Percentiles rank a stretch among this genome's conserved stretches.
Conservation (phyloP, 2,888 invertebrate genomes). For the Nomada fabriciana region DNA sequence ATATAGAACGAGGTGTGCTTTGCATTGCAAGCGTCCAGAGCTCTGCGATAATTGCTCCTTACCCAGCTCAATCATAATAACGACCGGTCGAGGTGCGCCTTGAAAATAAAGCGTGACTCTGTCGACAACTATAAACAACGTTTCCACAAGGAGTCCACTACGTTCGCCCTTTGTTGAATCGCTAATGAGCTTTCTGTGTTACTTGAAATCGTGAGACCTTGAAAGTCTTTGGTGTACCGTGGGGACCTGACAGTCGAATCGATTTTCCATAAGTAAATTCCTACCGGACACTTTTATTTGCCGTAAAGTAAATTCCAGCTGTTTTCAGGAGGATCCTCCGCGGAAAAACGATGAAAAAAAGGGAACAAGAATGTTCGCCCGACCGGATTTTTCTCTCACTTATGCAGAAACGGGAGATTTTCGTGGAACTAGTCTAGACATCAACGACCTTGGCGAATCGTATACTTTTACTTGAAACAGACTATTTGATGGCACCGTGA, state of each 20-base stretch:
- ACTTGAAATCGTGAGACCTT: neutral
- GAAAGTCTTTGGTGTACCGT: too few species aligned
- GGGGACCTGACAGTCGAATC: too few species aligned
- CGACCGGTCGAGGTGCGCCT: neutral
- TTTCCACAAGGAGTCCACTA: neutral
- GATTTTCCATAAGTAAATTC: too few species aligned
- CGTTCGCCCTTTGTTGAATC: neutral
- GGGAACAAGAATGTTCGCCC: neutral
- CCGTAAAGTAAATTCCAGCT: neutral
- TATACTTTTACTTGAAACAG: neutral
- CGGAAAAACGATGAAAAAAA: neutral
- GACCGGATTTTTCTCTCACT: neutral
- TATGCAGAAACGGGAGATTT: neutral
- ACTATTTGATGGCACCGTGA: neutral
- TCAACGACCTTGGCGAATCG: slow-evolving; percentile 9
- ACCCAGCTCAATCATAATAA: slow-evolving; percentile 21
- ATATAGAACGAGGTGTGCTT: slow-evolving; percentile 32
- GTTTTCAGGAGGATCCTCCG: neutral
- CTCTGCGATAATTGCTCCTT: slow-evolving; percentile 24
- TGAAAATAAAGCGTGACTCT: neutral
- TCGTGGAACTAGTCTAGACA: neutral
- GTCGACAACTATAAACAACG: neutral
- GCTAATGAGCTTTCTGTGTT: neutral
- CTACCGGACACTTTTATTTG: neutral
- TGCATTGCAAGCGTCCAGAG: slow-evolving; percentile 25